A percentile compares a stretch with the other conserved stretches of the same genome.
Evolutionary conservation across 1,140 invertebrate genomes (phyloP).

Genomic region (Nebria ingens): DNA sequence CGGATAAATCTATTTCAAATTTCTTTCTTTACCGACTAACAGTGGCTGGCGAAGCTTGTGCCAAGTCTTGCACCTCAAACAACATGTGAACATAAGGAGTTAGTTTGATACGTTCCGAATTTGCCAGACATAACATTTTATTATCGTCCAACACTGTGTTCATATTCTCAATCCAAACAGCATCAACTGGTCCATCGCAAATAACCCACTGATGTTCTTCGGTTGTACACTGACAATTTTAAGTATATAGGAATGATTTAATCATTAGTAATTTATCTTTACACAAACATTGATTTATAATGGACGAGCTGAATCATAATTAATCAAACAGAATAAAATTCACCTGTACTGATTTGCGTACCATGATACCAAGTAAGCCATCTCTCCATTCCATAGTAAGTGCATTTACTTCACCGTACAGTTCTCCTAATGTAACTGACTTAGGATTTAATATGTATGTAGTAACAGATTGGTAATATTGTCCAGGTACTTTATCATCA

Average conservation of each 20-base stretch:
- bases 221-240: slow-evolving; percentile 32
- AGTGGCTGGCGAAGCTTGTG: slow-evolving; percentile 80
- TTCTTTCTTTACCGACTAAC: slow-evolving; percentile 48
- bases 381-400: slow-evolving; percentile 84
- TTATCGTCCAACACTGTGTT: slow-evolving; percentile 91
- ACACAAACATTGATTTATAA: too few species aligned
- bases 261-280: too few species aligned
- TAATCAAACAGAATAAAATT: slow-evolving; percentile 16
- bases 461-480: slow-evolving; percentile 49
- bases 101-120: slow-evolving; percentile 83
- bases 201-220: slow-evolving; percentile 73
- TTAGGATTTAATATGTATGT: slow-evolving; percentile 78
- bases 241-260: too few species aligned
- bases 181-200: slow-evolving; percentile 87
- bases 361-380: slow-evolving; percentile 64
- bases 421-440: slow-evolving; percentile 74
- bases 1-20: slow-evolving; percentile 12
- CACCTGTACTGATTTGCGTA: slow-evolving; percentile 57
- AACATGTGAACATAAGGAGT: slow-evolving; percentile 73
- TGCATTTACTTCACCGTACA: slow-evolving; percentile 79
- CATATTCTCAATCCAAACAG: slow-evolving; percentile 93
- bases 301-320: slow-evolving; percentile 14
- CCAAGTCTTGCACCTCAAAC: slow-evolving; percentile 81
- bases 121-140: slow-evolving; percentile 81
- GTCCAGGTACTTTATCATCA: slow-evolving; percentile 41